Evolutionary conservation across 2,888 invertebrate genomes (phyloP), one percentile per base, ranked within the genome.

Genomic region (Sussaba pulchella): DNA sequence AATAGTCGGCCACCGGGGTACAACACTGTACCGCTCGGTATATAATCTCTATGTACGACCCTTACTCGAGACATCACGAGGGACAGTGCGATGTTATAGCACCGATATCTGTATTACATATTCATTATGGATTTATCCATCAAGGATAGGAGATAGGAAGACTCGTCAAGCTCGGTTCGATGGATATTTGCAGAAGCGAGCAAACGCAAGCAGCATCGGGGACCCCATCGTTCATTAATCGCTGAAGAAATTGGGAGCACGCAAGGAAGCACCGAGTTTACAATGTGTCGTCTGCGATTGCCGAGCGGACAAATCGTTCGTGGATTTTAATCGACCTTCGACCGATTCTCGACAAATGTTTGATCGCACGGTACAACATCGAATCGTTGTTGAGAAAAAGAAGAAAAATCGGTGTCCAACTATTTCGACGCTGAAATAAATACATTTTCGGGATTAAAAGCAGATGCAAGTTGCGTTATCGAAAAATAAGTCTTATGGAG

Each of bases 271-370:
- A 17, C 82, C 78, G 82, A 63, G 83, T 83, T 67, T 43, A 72
- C 72, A 72, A 78, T 69, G 59, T 69, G 69, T 66, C 17, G 9
- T 45, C n/a, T 70, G 8, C 12, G 31, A 10, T 54, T 54, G 24
- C 5, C 45, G 57, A 14, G 10, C 19, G 26, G 21, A 61, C 52
- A 75, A 74, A 83, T 71, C 85, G 82, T 85, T 88, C 88, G 86
- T 84, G 87, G 85, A 87, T 85, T 87, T 85, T 83, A 85, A 87
- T 88, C 87, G 88, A 88, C 88, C 86, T 88, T 85, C 87, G 88
- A 88, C 87, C 88, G 87, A 88, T 85, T 85, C 88, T 87, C 85
- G 87, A 88, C 88, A 85, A 87, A 87, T 85, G 87, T 84, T 87
- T 84, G 84, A 86, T 82, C 86, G 84, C 82, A 24, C n/a, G 31